Base-by-base conservation (phyloP, 2,113 vertebrate species). In the Glaucidium brasilianum region DNA sequence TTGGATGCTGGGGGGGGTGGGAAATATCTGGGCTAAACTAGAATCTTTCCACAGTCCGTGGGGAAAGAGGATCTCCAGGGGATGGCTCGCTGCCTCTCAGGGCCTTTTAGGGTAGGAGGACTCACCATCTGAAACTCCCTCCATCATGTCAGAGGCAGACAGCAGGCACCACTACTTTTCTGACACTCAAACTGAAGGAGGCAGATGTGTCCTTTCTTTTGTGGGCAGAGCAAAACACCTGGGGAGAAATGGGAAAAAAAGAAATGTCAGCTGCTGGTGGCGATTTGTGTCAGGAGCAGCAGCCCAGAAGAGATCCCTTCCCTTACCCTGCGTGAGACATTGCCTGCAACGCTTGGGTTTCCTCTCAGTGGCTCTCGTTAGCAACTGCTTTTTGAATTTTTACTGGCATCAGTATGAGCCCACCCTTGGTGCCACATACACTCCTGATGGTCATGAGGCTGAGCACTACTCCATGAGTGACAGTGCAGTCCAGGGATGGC, bases 381-480 rank as follows among this genome's bases (percentile, higher is more conserved):
- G 39, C 47, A 85, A 30, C 16, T 43, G 49, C 20, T 72, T 82
- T 94, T 63, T 47, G 8, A 83, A 45, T 30, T 88, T 91, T 88
- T 85, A 49, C 22, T 81, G 72, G 45, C 2, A 1, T 45, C 26
- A 32, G 0, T 63, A 29, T 55, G 45, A 80, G 16, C 5, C 21
- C 63, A 83, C 30, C 10, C 23, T 84, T 69, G 59, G 27, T 66
- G 59, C 16, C 25, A 73, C 20, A 37, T 4, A 41, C 10, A 20
- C 9, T 62, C 21, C 37, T 41, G 27, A 29, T 0, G 1, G 35
- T 27, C 50, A 30, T 4, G 45, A 71, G 55, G 22, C 0, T 74
- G 72, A 77, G 60, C 34, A 29, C 19, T 22, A 27, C 37, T 43
- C 56, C n/a, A 8, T 29, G 32, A 85, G n/a, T 45, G n/a, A 55